Conservation (phyloP, 1,140 invertebrate species). For the Chionoecetes opilio region DNA sequence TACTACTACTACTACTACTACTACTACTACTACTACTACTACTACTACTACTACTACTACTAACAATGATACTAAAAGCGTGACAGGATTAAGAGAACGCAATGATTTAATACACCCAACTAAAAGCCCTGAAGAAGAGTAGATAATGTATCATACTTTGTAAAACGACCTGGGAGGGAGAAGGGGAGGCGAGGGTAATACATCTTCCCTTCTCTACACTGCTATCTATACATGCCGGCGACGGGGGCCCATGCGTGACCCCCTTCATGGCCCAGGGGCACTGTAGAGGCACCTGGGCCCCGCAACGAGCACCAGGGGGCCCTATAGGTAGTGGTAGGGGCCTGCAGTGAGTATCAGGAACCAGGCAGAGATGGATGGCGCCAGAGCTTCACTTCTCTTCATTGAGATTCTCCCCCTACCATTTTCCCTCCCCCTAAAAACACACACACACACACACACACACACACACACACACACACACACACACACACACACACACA, state of each 20-base stretch:
- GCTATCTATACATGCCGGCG: background rate
- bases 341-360: background rate
- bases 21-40: background rate
- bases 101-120: background rate
- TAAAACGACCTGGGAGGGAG: background rate
- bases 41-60: background rate
- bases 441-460: no score
- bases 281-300: background rate
- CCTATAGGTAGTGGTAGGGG: background rate
- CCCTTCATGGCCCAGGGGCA: background rate
- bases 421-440: no score
- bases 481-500: no score
- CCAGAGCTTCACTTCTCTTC: conserved; percentile 27
- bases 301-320: background rate
- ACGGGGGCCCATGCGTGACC: background rate
- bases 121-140: conserved; percentile 11
- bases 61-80: background rate
- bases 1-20: background rate
- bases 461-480: no score
- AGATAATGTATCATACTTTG: background rate
- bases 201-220: background rate
- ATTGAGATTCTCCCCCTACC: background rate
- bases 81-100: background rate
- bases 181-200: background rate
- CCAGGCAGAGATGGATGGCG: conserved; percentile 8